Evolutionary conservation across 2,113 vertebrate species (phyloP).

Genomic region (Eudyptes chrysolophus): DNA sequence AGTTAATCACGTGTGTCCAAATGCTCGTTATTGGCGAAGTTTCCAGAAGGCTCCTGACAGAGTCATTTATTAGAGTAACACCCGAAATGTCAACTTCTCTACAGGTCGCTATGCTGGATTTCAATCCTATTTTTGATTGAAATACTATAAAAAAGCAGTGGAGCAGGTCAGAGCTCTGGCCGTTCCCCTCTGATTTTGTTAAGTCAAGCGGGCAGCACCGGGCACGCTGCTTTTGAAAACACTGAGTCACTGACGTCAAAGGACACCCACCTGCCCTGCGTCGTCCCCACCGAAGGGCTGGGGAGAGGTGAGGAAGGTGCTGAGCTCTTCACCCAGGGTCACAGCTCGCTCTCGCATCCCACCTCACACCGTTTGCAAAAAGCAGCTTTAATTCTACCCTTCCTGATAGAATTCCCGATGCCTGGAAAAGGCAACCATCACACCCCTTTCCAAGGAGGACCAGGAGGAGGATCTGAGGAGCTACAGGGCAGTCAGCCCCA

Average conservation of each 20-base stretch:
- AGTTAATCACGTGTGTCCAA: not conserved
- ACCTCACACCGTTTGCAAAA: not conserved
- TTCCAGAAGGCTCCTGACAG: not conserved
- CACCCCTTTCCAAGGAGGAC: not conserved
- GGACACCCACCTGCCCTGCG: rapidly evolving
- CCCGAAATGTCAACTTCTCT: not conserved
- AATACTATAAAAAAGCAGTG: rapidly evolving
- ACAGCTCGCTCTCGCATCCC: not conserved
- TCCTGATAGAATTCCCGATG: rapidly evolving
- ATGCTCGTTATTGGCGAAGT: rapidly evolving
- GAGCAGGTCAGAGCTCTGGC: not conserved
- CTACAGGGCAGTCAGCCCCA: not conserved
- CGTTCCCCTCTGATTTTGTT: not conserved
- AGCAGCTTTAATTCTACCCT: not conserved
- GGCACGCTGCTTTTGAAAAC: rapidly evolving
- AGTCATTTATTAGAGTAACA: not conserved
- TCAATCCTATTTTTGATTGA: not conserved
- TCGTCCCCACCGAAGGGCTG: not conserved
- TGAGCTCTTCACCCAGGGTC: not conserved
- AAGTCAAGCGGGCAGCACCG: not conserved
- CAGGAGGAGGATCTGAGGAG: not conserved
- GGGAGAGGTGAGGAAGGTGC: not conserved
- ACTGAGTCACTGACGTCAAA: rapidly evolving
- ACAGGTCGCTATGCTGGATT: not conserved
- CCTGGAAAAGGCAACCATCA: not conserved